These are phyloP conservation scores for Nomada hirtipes DNA, from an alignment of 2,888 invertebrate species.

Conservation along the genomic window DNA sequence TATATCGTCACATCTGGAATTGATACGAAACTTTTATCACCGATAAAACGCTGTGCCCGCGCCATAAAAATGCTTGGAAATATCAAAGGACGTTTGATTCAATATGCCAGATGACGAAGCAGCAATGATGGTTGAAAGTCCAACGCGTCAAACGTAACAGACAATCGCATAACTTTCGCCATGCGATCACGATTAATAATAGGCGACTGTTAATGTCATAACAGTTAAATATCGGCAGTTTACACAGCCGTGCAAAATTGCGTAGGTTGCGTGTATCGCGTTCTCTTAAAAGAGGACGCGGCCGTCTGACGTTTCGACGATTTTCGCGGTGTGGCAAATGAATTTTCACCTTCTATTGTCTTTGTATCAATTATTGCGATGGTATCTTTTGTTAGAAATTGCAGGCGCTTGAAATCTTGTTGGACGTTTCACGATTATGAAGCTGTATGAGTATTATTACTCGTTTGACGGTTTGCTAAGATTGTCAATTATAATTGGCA, in stretches of 20 bases:
- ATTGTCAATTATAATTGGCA: too few relatives aligned
- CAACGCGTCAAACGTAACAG: slow-evolving; percentile 1
- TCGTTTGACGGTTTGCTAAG: slow-evolving; percentile 6
- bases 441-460: neutral
- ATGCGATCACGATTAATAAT: slow-evolving; percentile 5
- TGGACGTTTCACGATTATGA: neutral
- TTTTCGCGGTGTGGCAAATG: neutral
- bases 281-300: neutral
- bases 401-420: neutral
- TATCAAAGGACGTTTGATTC: neutral
- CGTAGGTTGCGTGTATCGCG: neutral
- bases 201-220: slow-evolving; percentile 20
- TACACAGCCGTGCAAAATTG: neutral
- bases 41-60: neutral
- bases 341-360: neutral
- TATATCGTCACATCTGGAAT: too few relatives aligned
- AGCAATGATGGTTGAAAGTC: neutral
- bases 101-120: neutral
- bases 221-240: slow-evolving; percentile 4
- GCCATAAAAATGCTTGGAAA: neutral
- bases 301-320: neutral
- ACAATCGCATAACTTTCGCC: slow-evolving; percentile 20
- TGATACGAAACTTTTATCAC: too few relatives aligned
- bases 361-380: too few relatives aligned
- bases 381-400: neutral